phyloP scores from a whole-genome alignment of 2,113 vertebrate genomes.

The Proteles cristata region DNA sequence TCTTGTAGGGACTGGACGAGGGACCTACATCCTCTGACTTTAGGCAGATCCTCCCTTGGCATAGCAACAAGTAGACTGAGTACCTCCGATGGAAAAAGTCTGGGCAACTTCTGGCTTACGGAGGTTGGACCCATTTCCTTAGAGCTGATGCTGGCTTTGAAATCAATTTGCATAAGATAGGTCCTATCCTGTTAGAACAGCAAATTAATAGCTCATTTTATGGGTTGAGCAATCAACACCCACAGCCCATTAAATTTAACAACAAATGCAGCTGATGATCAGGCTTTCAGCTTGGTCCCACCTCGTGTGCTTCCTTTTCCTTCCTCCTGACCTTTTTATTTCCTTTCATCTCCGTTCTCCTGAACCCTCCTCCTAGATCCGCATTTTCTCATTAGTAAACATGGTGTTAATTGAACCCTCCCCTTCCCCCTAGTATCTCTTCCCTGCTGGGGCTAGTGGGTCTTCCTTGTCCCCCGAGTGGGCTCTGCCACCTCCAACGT shows the following conservation, averaged over 20 bases:
- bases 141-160: constrained; percentile 72
- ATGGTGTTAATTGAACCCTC: constrained; percentile 72
- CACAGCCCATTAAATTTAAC: constrained; percentile 87
- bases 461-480: constrained; percentile 36
- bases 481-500: constrained; percentile 48
- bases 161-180: constrained; percentile 85
- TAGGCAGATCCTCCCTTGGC: neutral
- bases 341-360: constrained; percentile 61
- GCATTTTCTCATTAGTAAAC: constrained; percentile 82
- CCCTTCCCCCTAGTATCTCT: constrained; percentile 69
- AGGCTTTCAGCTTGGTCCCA: constrained; percentile 68
- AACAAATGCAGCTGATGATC: constrained; percentile 81
- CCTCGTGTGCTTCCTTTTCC: constrained; percentile 60
- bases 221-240: constrained; percentile 85
- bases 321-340: constrained; percentile 76
- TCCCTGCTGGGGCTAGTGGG: constrained; percentile 48
- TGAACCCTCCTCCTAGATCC: constrained; percentile 39
- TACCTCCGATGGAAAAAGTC: neutral
- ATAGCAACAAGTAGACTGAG: rapidly evolving
- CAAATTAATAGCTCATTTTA: constrained; percentile 89
- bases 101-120: constrained; percentile 50
- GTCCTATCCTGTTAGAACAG: constrained; percentile 82
- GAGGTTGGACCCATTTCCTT: constrained; percentile 38
- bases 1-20: neutral
- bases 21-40: too few species aligned